Conservation (phyloP, 37 sponge, comb jelly and placozoan genomes). For the Mnemiopsis leidyi region DNA sequence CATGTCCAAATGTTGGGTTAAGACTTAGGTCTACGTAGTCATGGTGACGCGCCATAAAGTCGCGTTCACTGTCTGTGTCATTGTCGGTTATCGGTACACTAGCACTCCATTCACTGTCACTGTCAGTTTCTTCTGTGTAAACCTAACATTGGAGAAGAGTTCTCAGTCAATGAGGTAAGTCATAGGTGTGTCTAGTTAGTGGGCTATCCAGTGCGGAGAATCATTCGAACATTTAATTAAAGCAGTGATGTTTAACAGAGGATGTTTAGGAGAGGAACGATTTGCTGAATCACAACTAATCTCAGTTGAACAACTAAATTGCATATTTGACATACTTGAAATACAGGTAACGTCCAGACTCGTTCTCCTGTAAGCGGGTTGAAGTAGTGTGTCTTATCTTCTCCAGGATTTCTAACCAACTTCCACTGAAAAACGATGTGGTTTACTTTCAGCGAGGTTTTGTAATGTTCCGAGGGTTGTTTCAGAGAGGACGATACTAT, state of each 20-base stretch:
- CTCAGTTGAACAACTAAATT: too few species aligned
- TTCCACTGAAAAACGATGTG: slow-evolving; percentile 26
- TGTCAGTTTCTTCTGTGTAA: too few species aligned
- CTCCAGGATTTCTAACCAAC: background rate
- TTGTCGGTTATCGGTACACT: background rate
- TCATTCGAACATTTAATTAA: too few species aligned
- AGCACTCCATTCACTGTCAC: background rate
- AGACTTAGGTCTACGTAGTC: background rate
- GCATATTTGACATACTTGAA: background rate
- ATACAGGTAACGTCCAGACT: slow-evolving; percentile 9
- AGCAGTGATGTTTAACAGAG: too few species aligned
- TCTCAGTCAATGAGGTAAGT: too few species aligned
- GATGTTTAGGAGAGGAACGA: too few species aligned
- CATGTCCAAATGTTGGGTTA: background rate
- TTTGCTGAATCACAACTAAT: too few species aligned
- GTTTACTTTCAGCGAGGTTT: too few species aligned
- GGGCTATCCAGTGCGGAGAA: too few species aligned
- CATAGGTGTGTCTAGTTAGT: too few species aligned
- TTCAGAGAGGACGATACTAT: background rate
- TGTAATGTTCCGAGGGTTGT: too few species aligned
- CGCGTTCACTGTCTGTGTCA: background rate
- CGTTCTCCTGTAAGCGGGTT: slow-evolving; percentile 37
- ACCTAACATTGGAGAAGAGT: too few species aligned
- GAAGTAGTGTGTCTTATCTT: slow-evolving; percentile 32
- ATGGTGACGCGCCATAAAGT: background rate